Evolutionary conservation across 2,797 vertebrate species (phyloP).

Genomic region (Gallinago nigripennis): DNA sequence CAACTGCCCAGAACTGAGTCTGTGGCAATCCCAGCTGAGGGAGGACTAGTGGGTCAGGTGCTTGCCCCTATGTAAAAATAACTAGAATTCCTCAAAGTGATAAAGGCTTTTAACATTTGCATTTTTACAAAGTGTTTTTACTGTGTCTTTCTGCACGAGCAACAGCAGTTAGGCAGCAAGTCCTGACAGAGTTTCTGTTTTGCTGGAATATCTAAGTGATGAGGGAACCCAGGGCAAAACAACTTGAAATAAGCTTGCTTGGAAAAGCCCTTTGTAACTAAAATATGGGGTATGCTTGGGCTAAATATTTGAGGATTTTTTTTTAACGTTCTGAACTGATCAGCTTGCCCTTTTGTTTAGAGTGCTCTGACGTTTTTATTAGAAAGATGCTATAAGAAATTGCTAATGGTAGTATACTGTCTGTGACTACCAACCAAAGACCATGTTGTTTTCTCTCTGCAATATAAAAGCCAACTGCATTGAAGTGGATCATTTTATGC

Average conservation of each 20-base stretch:
- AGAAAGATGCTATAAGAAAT: neutral
- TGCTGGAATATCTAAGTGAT: neutral
- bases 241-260: neutral
- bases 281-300: neutral
- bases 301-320: neutral
- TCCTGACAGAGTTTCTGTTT: neutral
- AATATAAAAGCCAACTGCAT: neutral
- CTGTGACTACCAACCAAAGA: neutral
- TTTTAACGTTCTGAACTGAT: neutral
- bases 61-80: neutral
- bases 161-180: neutral
- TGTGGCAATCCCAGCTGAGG: neutral
- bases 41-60: neutral
- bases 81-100: slow-evolving; percentile 22
- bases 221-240: neutral
- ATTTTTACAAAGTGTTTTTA: neutral
- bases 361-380: neutral
- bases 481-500: neutral
- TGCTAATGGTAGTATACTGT: neutral
- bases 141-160: neutral
- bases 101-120: neutral
- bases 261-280: neutral
- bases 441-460: neutral
- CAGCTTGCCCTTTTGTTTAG: neutral
- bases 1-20: neutral